Percentiles rank a stretch among this genome's conserved stretches.
phyloP scores from a whole-genome alignment of 2,113 vertebrate species.

The Callospermophilus lateralis region DNA sequence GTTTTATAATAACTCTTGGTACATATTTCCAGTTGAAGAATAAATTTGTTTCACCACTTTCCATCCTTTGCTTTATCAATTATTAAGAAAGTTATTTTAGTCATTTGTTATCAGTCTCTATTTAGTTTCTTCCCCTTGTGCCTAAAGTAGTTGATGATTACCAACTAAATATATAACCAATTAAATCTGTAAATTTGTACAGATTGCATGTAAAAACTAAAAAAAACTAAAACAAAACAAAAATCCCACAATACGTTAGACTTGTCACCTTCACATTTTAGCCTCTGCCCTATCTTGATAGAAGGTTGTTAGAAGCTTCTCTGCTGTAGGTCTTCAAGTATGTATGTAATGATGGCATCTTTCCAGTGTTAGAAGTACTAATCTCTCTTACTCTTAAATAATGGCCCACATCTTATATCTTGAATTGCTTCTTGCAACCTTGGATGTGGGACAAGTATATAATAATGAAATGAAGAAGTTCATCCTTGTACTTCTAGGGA shows the following conservation, averaged over 20 bases:
- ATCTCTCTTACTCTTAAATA: neutral
- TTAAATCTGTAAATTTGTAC: neutral
- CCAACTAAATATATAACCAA: neutral
- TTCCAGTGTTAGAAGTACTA: neutral
- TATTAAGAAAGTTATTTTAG: neutral
- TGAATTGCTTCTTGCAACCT: neutral
- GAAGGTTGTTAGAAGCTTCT: neutral
- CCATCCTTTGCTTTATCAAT: conserved; percentile 4
- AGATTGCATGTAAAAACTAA: neutral
- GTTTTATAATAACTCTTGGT: neutral
- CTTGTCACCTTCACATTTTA: neutral
- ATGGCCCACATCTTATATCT: neutral
- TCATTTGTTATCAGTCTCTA: neutral
- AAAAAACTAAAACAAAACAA: neutral
- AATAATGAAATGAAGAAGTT: neutral
- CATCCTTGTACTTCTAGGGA: neutral
- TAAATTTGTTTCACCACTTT: neutral
- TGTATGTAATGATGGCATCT: neutral
- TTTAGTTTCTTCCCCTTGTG: neutral
- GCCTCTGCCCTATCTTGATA: neutral
- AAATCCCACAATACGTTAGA: neutral
- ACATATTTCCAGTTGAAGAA: neutral
- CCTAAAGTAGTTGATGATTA: neutral
- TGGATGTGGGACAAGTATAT: neutral
- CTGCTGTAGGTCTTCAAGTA: neutral